Conservation (phyloP, 2,113 vertebrate genomes). For the Phrynosoma blainvillii region DNA sequence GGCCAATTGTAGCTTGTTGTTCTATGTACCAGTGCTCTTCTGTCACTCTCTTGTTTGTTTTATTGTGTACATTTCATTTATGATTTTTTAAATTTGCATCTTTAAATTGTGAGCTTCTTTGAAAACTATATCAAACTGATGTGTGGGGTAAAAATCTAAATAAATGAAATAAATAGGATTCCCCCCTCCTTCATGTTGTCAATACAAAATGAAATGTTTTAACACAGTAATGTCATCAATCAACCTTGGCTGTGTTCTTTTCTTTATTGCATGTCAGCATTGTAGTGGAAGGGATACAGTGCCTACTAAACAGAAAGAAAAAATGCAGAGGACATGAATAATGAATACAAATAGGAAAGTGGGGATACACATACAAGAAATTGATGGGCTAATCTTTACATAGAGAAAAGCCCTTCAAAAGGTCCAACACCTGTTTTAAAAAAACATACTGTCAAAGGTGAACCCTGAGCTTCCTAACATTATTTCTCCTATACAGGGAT, state of each 20-base stretch:
- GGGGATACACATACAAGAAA: neutral
- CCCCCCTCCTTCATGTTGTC: neutral
- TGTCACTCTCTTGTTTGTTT: neutral
- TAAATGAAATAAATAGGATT: neutral
- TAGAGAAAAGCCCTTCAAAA: too few species aligned
- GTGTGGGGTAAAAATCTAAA: neutral
- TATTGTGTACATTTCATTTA: neutral
- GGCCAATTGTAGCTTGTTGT: neutral
- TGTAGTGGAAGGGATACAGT: conserved; percentile 13
- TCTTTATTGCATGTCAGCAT: conserved; percentile 35
- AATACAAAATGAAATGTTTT: conserved; percentile 16
- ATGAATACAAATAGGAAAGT: conserved; percentile 27
- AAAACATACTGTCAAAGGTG: too few species aligned
- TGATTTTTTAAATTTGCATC: neutral
- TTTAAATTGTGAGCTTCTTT: neutral
- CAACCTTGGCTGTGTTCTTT: conserved; percentile 21
- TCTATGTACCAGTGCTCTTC: neutral
- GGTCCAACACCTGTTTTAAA: too few species aligned
- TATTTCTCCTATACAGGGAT: too few species aligned
- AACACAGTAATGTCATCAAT: conserved; percentile 10
- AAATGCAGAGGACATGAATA: conserved; percentile 31
- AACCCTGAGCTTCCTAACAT: too few species aligned
- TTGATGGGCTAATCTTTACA: too few species aligned
- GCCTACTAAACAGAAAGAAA: conserved; percentile 29
- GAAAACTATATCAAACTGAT: neutral